A percentile compares a stretch with the other conserved stretches of the same genome.
Evolutionary conservation across 1,140 invertebrate genomes (phyloP).

Genomic region (Limonius californicus): DNA sequence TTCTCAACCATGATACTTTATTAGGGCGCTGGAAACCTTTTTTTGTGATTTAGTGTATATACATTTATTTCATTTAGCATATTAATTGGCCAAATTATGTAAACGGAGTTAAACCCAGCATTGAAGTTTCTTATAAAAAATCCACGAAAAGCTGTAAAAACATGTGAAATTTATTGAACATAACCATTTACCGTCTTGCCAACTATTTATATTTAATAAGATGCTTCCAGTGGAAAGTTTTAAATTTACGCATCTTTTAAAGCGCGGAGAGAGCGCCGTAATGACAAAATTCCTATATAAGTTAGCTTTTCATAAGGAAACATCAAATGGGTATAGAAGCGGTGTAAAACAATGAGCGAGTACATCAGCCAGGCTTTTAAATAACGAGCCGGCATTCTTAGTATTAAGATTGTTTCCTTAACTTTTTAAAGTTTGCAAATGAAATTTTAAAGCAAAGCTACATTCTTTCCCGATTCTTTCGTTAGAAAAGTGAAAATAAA

Average conservation of each 20-base stretch:
- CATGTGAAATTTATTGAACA: neutral
- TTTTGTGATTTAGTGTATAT: too few relatives aligned
- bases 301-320: slow-evolving; percentile 35
- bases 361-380: slow-evolving; percentile 34
- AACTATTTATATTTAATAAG: neutral
- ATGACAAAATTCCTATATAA: slow-evolving; percentile 41
- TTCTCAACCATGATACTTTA: too few relatives aligned
- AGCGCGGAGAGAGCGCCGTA: slow-evolving; percentile 11
- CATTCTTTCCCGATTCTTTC: slow-evolving; percentile 35
- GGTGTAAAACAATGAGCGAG: slow-evolving; percentile 30
- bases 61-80: too few relatives aligned
- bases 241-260: neutral
- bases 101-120: too few relatives aligned
- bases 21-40: too few relatives aligned
- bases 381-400: slow-evolving; percentile 34
- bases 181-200: neutral
- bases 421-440: slow-evolving; percentile 35
- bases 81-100: too few relatives aligned
- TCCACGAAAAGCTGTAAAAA: neutral
- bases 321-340: slow-evolving; percentile 29
- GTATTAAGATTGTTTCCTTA: slow-evolving; percentile 37
- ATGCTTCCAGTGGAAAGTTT: neutral
- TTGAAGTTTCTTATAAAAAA: too few relatives aligned
- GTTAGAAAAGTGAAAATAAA: slow-evolving; percentile 20
- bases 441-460: slow-evolving; percentile 35